phyloP scores from a whole-genome alignment of 2,888 invertebrate genomes.

The Eurytoma adleriae region DNA sequence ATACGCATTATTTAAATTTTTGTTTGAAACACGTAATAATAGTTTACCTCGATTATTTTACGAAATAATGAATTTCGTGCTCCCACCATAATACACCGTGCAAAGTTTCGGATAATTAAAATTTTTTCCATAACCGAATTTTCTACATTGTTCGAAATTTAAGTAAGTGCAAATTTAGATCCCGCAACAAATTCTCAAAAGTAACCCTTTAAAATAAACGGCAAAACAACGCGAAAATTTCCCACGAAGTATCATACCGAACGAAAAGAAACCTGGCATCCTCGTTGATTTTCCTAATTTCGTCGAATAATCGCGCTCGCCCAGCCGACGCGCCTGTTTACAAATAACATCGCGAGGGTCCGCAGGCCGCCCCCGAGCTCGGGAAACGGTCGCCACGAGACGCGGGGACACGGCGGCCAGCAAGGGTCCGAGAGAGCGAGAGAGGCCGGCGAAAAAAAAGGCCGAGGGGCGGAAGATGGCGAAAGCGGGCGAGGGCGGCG shows the following conservation, averaged over 20 bases:
- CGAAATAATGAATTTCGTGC: constrained; percentile 5
- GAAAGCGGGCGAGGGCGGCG: constrained; percentile 32
- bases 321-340: constrained; percentile 29
- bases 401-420: background rate
- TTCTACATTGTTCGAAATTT: no score
- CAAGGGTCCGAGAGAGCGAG: background rate
- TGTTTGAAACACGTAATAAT: constrained; percentile 13
- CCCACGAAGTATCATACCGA: background rate
- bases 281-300: constrained; percentile 33
- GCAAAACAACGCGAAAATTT: background rate
- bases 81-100: background rate
- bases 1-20: constrained; percentile 26
- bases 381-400: no score
- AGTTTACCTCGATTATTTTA: background rate
- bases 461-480: background rate
- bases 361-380: background rate
- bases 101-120: no score
- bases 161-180: no score
- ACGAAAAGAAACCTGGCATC: background rate
- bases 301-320: constrained; percentile 8
- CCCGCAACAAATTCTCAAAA: no score
- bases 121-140: no score
- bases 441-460: background rate
- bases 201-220: no score
- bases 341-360: constrained; percentile 26